Percentiles rank a stretch among this genome's conserved stretches.
phyloP scores from a whole-genome alignment of 2,113 vertebrate species.

The Peromyscus leucopus region DNA sequence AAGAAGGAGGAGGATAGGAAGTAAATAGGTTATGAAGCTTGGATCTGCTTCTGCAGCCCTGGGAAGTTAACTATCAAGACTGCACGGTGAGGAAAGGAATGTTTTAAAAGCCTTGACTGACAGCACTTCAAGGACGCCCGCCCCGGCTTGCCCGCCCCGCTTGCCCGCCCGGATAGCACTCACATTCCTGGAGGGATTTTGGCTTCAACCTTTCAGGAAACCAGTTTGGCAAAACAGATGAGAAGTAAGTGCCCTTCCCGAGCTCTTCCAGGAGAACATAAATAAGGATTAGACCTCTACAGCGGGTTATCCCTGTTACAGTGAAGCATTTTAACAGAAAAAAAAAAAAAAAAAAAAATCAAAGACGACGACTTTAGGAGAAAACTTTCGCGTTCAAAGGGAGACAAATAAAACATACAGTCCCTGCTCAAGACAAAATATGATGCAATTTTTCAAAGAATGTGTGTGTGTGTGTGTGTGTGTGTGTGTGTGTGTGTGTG shows the following conservation, averaged over 20 bases:
- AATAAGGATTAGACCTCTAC: slow-evolving; percentile 1
- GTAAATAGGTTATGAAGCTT: not conserved
- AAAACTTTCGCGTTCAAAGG: not conserved
- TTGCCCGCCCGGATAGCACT: not conserved
- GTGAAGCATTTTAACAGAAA: slow-evolving; percentile 10
- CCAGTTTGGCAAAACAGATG: not conserved
- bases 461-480: not conserved
- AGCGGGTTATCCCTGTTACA: not conserved
- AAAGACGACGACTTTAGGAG: not conserved
- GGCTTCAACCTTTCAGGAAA: slow-evolving; percentile 49
- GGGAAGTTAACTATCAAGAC: not conserved
- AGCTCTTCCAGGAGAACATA: slow-evolving; percentile 13
- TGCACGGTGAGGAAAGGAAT: not conserved
- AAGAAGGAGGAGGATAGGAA: not conserved
- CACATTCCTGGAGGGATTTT: not conserved
- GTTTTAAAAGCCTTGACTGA: slow-evolving; percentile 3
- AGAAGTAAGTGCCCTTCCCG: not conserved
- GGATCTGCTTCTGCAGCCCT: slow-evolving; percentile 6
- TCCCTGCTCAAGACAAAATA: not conserved
- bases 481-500: not conserved
- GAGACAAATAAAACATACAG: not conserved
- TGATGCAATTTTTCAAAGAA: not conserved
- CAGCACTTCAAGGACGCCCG: not conserved
- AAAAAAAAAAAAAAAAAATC: not conserved
- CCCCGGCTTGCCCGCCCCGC: too few relatives aligned